Evolutionary conservation across 2,113 vertebrate genomes (phyloP).

Genomic region (Oreochromis aureus): DNA sequence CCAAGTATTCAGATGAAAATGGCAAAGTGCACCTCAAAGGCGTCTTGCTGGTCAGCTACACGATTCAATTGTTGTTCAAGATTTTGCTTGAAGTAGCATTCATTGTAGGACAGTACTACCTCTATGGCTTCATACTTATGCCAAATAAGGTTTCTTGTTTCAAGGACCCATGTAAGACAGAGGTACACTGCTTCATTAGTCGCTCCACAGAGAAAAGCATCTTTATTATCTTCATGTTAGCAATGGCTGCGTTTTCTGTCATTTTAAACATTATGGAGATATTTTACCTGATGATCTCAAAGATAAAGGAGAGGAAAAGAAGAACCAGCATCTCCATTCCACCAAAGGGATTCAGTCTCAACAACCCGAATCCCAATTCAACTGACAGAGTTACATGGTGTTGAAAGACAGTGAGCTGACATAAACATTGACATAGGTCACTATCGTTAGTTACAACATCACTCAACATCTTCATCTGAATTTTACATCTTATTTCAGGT

Average conservation of each 20-base stretch:
- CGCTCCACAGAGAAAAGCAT: conserved; percentile 77
- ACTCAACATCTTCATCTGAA: neutral
- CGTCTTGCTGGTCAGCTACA: conserved; percentile 79
- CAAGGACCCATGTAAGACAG: conserved; percentile 71
- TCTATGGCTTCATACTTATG: conserved; percentile 78
- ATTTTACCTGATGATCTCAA: conserved; percentile 76
- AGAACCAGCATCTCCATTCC: neutral
- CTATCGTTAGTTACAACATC: neutral
- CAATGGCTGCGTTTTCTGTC: conserved; percentile 78
- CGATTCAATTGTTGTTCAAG: conserved; percentile 83
- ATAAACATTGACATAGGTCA: neutral
- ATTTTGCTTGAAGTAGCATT: conserved; percentile 86
- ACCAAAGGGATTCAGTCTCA: neutral
- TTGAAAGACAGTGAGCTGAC: neutral
- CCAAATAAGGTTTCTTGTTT: conserved; percentile 71
- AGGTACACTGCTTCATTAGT: conserved; percentile 83
- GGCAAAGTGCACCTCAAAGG: conserved; percentile 84
- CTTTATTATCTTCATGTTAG: conserved; percentile 85
- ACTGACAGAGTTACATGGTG: neutral
- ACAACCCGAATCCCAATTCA: neutral
- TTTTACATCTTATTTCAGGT: neutral
- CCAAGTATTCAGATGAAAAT: conserved; percentile 71
- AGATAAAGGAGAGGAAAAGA: neutral
- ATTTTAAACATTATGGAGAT: conserved; percentile 84
- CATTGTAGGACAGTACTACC: conserved; percentile 80